Evolutionary conservation across 2,888 invertebrate genomes (phyloP), one percentile per base, ranked within the genome.

Genomic region (Xanthorhoe designata): DNA sequence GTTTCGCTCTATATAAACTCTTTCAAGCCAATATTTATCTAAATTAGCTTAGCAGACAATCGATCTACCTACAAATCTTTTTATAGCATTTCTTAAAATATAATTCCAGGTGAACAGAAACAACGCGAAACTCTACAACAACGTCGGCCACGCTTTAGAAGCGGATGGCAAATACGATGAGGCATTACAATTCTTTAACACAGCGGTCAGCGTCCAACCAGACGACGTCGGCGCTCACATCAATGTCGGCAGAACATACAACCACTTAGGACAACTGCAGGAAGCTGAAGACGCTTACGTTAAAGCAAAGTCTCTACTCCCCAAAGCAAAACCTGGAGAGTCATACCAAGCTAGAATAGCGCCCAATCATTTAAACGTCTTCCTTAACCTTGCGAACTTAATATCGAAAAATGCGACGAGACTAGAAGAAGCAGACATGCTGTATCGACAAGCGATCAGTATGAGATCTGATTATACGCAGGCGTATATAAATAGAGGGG

Each of bases 181-280:
- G 84, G 99, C 99, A 0, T 90, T 99, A 65, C 94, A 95, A 71
- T 99, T 98, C 91, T 99, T 99, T 88, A 96, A 97, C 83, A 97
- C 97, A 78, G 99, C 99, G 13, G 98, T 98, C 19, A 95, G 95
- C 82, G 98, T 99, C 8, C 99, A 99, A 89, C 96, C 97, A 13
- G 99, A 99, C 85, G 99, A 99, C 86, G 98, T 99, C 54, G 99
- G 99, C 0, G 98, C 99, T 5, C 98, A 99, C 86, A 99, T 99
- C 77, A 99, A 99, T 90, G 99, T 99, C 4, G 99, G 99, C 13
- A 94, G 99, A 71, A 98, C 99, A 0, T 98, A 97, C 89, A 98
- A 98, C 89, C 98, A 98, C 84, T 92, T 99, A 70, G 97, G 98
- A 15, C 77, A 78, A 57, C 90, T 87, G 71, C 90, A 90, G 77